These are phyloP conservation scores for Bubalus kerabau DNA, from an alignment of 2,113 vertebrate genomes.

Conservation along the genomic window DNA sequence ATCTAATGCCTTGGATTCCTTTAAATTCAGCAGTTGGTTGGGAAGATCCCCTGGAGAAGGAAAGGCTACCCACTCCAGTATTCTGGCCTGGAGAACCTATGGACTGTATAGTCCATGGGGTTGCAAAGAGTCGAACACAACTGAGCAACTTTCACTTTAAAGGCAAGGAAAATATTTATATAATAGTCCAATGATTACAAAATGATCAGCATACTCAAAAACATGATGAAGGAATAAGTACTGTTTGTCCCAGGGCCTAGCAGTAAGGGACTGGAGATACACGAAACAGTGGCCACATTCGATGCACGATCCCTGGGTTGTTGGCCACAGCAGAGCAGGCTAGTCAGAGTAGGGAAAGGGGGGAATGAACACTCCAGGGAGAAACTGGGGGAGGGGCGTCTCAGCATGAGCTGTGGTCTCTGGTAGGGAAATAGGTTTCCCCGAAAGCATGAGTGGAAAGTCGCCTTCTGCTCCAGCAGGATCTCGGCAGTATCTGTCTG, in stretches of 20 bases:
- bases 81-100: too few relatives aligned
- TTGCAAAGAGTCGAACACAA: too few relatives aligned
- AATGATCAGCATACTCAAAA: not conserved
- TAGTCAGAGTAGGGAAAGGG: not conserved
- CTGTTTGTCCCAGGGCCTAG: not conserved
- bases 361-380: not conserved
- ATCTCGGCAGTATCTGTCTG: not conserved
- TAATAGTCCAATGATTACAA: not conserved
- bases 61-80: too few relatives aligned
- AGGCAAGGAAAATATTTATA: not conserved
- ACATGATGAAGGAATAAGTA: not conserved
- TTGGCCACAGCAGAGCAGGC: not conserved
- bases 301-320: not conserved
- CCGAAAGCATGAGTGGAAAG: not conserved
- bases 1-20: not conserved
- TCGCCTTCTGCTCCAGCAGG: not conserved
- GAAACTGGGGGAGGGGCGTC: not conserved
- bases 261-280: not conserved
- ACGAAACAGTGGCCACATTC: not conserved
- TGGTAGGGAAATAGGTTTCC: not conserved
- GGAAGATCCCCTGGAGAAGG: too few relatives aligned
- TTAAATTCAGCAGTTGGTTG: not conserved
- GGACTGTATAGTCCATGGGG: too few relatives aligned
- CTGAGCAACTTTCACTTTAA: not conserved
- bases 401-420: not conserved